Conservation (phyloP, 2,888 invertebrate species). For the Eumerus sabulonum region DNA sequence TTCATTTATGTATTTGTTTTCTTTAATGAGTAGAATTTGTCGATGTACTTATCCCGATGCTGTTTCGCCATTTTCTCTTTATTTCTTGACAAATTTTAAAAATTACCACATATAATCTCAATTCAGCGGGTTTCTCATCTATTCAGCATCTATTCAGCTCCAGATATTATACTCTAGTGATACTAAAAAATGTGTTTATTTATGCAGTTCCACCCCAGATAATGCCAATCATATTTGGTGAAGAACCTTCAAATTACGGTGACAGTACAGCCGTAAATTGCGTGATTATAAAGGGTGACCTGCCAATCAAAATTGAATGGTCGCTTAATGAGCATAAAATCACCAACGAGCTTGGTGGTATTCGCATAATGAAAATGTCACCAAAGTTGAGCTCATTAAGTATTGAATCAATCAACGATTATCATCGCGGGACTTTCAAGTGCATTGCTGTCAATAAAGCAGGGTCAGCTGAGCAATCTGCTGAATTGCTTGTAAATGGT, state of each 20-base stretch:
- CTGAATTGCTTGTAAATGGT: constrained; percentile 87
- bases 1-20: neutral
- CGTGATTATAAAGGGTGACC: constrained; percentile 88
- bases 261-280: constrained; percentile 88
- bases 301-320: constrained; percentile 88
- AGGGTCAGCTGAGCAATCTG: constrained; percentile 83
- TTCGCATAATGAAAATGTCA: constrained; percentile 82
- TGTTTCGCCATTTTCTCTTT: constrained; percentile 60
- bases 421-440: constrained; percentile 87
- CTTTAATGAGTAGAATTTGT: neutral
- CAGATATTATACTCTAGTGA: neutral
- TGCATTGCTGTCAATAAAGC: constrained; percentile 86
- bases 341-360: constrained; percentile 80
- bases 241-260: constrained; percentile 87
- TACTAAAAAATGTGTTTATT: too few relatives aligned
- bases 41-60: constrained; percentile 6
- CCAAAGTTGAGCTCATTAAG: constrained; percentile 85
- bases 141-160: neutral
- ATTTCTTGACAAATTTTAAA: constrained; percentile 2
- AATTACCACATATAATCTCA: neutral
- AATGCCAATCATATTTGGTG: constrained; percentile 88
- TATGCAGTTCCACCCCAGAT: constrained; percentile 86
- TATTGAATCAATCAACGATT: constrained; percentile 86
- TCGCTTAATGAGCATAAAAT: constrained; percentile 84
- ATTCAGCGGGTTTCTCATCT: neutral